Base-by-base conservation (phyloP, 2,888 invertebrate genomes). In the Kuschelorhynchus macadamiae region DNA sequence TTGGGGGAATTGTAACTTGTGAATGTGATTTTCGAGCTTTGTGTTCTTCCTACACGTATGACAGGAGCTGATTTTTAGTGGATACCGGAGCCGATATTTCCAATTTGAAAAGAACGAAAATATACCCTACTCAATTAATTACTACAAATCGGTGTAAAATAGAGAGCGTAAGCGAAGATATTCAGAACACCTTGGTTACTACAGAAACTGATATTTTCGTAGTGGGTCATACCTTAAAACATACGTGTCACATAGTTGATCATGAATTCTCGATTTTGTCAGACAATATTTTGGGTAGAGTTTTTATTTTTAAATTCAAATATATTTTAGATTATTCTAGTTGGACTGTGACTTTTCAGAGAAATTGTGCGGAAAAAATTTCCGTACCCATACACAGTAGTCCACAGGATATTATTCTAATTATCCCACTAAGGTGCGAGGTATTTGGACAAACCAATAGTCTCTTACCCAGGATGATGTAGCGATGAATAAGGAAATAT, bases 41-140 rank as follows among this genome's bases (percentile, higher is more conserved):
- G 25, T 25, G 25, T 25, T 5, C 25, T 25, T 25, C 7, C 7
- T 3, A 49, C 41, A 18, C 20, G 17, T 41, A 65, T 62, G 49
- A 62, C 41, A 8, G 44, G 33, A 25, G 8, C 8, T 25, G 2
- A 41, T 49, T 60, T 8, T 21, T 60, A 32, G 32, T 57, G 2
- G 57, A 57, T 30, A 52, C 60, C 1, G 32, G 60, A 1, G 57
- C 55, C 17, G 67, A 56, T 18, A 55, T 67, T 17, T 67, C 53
- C n/a, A 16, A 33, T 36, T 53, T 61, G 20, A 67, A 67, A 18
- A 41, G 36, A 55, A 14, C 1, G 3, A 62, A 62, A 16, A 53
- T 62, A 11, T 25, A 42, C 42, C 41, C 52, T 11, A 8, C 14
- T n/a, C 53, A 39, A 53, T 39, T 39, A 8, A 21, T 62, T 4